These are phyloP conservation scores for Eonycteris spelaea DNA, from an alignment of 2,113 vertebrate genomes.

Conservation along the genomic window DNA sequence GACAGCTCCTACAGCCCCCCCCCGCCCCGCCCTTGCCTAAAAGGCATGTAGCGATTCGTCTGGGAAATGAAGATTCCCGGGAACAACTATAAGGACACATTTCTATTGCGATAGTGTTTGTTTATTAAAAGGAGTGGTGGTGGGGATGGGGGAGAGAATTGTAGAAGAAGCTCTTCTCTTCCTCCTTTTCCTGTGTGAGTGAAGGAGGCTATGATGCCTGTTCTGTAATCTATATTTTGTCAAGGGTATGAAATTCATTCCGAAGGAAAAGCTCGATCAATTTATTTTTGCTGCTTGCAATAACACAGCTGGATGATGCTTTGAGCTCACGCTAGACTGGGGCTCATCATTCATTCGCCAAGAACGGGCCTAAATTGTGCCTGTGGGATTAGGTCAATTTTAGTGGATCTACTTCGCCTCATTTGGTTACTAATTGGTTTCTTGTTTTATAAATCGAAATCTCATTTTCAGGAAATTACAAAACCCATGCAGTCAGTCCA, in stretches of 20 bases:
- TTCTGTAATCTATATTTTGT: slow-evolving; percentile 77
- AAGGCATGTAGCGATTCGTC: not conserved
- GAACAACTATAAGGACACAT: not conserved
- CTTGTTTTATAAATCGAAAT: slow-evolving; percentile 92
- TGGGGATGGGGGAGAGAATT: accelerated
- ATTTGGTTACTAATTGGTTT: slow-evolving; percentile 93
- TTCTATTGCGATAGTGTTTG: slow-evolving; percentile 12
- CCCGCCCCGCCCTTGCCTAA: not conserved
- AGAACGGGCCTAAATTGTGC: slow-evolving; percentile 85
- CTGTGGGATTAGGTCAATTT: slow-evolving; percentile 88
- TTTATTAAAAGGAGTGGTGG: not conserved
- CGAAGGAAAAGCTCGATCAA: slow-evolving; percentile 78
- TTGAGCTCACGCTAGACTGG: slow-evolving; percentile 74
- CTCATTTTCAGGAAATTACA: slow-evolving; percentile 90
- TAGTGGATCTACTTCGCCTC: slow-evolving; percentile 89
- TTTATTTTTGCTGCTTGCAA: slow-evolving; percentile 82
- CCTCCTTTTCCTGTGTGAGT: not conserved
- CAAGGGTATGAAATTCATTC: slow-evolving; percentile 79
- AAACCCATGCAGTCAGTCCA: slow-evolving; percentile 83
- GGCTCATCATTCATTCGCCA: slow-evolving; percentile 84
- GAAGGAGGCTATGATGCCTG: slow-evolving; percentile 49
- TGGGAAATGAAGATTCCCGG: not conserved
- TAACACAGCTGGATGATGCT: slow-evolving; percentile 83
- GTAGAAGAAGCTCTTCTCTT: not conserved
- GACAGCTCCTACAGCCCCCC: not conserved